Evolutionary conservation across 2,113 vertebrate genomes (phyloP).

Genomic region (Gobio gobio): DNA sequence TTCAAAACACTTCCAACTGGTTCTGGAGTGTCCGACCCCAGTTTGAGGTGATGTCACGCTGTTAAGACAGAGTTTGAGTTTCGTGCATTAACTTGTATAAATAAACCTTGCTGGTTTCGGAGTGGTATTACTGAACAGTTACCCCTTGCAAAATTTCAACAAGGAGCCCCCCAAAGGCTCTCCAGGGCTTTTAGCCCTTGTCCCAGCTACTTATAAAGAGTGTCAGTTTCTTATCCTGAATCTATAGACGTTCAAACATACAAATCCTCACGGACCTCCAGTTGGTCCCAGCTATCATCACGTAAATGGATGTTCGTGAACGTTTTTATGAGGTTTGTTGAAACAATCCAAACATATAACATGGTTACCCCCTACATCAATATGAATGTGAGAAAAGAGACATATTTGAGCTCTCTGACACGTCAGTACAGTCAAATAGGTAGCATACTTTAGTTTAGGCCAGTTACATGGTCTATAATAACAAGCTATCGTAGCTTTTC

Average conservation of each 20-base stretch:
- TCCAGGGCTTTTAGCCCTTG: conserved; percentile 49
- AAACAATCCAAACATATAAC: neutral
- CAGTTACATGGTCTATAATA: neutral
- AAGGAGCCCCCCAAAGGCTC: conserved; percentile 50
- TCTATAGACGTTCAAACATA: conserved; percentile 10
- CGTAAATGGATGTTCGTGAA: conserved; percentile 1
- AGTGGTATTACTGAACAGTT: conserved; percentile 47
- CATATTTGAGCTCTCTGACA: conserved; percentile 5
- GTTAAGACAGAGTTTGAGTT: conserved; percentile 61
- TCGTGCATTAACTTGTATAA: conserved; percentile 60
- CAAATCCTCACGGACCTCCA: neutral
- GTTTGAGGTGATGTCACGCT: conserved; percentile 59
- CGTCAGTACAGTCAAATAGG: neutral
- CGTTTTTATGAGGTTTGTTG: conserved; percentile 16
- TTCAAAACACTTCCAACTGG: conserved; percentile 60
- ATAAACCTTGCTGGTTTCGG: conserved; percentile 57
- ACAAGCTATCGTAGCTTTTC: conserved; percentile 12
- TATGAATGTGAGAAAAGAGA: conserved; percentile 20
- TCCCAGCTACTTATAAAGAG: conserved; percentile 51
- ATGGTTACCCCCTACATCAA: neutral
- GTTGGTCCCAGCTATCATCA: neutral
- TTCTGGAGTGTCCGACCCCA: conserved; percentile 40
- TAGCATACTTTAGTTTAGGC: neutral
- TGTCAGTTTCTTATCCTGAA: conserved; percentile 39
- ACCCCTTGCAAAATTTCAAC: conserved; percentile 49